Evolutionary conservation across 2,888 invertebrate genomes (phyloP).

Genomic region (Agrochola macilenta): DNA sequence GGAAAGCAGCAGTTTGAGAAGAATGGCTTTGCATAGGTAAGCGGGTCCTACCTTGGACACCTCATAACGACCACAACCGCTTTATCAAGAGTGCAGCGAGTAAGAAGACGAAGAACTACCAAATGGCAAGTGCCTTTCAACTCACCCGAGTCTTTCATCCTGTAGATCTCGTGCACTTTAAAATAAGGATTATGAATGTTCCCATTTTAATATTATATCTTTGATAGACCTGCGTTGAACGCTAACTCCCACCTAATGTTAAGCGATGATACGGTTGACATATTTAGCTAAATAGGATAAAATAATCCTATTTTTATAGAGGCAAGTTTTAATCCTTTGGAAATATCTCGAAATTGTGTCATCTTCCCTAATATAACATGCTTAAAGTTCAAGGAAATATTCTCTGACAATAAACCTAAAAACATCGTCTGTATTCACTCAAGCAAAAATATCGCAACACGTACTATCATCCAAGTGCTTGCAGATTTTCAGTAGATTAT

Average conservation of each 20-base stretch:
- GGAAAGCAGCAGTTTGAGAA: background rate
- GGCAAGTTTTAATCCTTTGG: background rate
- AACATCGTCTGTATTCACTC: background rate
- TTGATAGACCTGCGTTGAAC: background rate
- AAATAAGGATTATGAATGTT: background rate
- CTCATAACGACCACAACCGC: background rate
- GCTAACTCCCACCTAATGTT: background rate
- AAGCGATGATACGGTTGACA: too few species aligned
- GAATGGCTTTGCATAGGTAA: background rate
- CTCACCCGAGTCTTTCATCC: background rate
- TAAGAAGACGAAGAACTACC: background rate
- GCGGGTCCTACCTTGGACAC: background rate
- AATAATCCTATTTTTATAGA: background rate
- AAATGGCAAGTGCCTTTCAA: background rate
- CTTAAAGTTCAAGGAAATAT: background rate
- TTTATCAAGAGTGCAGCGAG: background rate
- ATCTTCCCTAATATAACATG: too few species aligned
- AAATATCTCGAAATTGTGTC: background rate
- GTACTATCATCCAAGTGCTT: background rate
- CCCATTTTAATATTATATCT: background rate
- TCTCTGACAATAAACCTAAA: background rate
- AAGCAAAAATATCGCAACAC: background rate
- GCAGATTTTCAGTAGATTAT: constrained; percentile 1
- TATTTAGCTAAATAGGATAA: background rate
- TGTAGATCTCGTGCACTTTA: background rate